Evolutionary conservation across 1,140 invertebrate genomes (phyloP).

Genomic region (Pseudomyrmex flavicornis): DNA sequence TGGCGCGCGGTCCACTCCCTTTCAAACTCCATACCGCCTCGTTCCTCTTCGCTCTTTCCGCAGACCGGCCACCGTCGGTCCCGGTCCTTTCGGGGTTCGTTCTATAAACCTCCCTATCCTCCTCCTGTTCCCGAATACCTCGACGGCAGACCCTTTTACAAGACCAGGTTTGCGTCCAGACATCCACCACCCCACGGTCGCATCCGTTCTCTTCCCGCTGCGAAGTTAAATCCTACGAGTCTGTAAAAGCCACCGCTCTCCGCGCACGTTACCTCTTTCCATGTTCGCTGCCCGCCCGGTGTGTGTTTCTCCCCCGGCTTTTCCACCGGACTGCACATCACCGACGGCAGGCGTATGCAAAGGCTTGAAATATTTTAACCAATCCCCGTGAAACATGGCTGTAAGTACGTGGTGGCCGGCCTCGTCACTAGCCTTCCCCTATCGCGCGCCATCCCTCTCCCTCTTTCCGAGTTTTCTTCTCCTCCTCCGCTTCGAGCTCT

Average conservation of each 20-base stretch:
- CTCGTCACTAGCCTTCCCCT: constrained; percentile 38
- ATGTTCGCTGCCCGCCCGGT: neutral
- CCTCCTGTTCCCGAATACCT: constrained; percentile 26
- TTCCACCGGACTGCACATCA: constrained; percentile 14
- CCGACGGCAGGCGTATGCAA: constrained; percentile 40
- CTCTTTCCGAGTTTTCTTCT: neutral
- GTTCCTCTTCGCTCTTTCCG: constrained; percentile 17
- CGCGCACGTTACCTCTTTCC: neutral
- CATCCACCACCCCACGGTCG: neutral
- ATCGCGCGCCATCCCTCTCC: constrained; percentile 8
- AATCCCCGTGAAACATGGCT: constrained; percentile 60
- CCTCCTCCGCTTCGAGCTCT: neutral
- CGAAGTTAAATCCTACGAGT: constrained; percentile 78
- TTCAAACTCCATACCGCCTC: constrained; percentile 14
- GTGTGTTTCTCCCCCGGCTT: constrained; percentile 50
- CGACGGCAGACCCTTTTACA: constrained; percentile 34
- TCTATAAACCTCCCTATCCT: constrained; percentile 10
- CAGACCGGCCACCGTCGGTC: constrained; percentile 26
- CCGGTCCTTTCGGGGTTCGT: constrained; percentile 62
- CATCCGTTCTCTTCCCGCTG: neutral
- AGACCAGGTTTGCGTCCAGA: constrained; percentile 48
- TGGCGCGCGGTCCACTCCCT: constrained; percentile 56
- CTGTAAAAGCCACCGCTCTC: constrained; percentile 62
- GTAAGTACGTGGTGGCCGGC: constrained; percentile 23
- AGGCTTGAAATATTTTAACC: constrained; percentile 71